phyloP scores from a whole-genome alignment of 2,113 vertebrate species.

The Scatophagus argus region DNA sequence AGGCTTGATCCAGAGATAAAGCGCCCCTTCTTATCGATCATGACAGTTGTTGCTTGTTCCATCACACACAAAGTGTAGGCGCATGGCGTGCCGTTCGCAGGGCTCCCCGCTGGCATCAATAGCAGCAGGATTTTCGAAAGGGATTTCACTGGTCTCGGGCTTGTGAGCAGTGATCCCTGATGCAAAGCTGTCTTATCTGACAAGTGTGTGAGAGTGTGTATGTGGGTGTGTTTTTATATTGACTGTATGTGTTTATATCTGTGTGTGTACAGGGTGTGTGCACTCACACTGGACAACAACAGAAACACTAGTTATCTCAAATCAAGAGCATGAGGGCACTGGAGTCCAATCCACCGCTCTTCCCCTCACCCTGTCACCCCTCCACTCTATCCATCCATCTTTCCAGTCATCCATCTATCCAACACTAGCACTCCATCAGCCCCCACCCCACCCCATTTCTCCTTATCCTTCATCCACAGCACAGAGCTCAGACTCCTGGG shows the following conservation, averaged over 20 bases:
- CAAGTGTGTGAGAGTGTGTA: slow-evolving; percentile 47
- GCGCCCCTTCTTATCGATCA: slow-evolving; percentile 67
- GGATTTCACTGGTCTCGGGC: slow-evolving; percentile 70
- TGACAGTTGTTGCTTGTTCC: slow-evolving; percentile 68
- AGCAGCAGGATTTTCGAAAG: slow-evolving; percentile 66
- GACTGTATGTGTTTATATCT: slow-evolving; percentile 17
- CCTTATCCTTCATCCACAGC: slow-evolving; percentile 69
- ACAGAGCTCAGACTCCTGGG: slow-evolving; percentile 61
- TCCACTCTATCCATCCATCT: slow-evolving; percentile 36
- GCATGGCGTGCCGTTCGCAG: slow-evolving; percentile 33
- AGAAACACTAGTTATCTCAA: slow-evolving; percentile 60
- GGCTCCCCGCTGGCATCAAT: slow-evolving; percentile 64
- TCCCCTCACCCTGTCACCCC: slow-evolving; percentile 14
- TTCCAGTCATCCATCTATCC: slow-evolving; percentile 55
- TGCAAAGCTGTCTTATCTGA: slow-evolving; percentile 74
- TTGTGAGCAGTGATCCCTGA: slow-evolving; percentile 71
- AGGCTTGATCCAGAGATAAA: slow-evolving; percentile 72
- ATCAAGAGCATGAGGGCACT: slow-evolving; percentile 56
- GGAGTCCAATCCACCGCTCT: slow-evolving; percentile 25
- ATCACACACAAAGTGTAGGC: slow-evolving; percentile 49
- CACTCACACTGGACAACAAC: slow-evolving; percentile 31
- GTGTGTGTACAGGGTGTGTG: slow-evolving; percentile 19
- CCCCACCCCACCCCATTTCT: neutral
- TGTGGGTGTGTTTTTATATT: neutral
- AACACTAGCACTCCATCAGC: slow-evolving; percentile 43